Evolutionary conservation across 1,140 invertebrate species (phyloP).

Genomic region (Liolophura sinensis): DNA sequence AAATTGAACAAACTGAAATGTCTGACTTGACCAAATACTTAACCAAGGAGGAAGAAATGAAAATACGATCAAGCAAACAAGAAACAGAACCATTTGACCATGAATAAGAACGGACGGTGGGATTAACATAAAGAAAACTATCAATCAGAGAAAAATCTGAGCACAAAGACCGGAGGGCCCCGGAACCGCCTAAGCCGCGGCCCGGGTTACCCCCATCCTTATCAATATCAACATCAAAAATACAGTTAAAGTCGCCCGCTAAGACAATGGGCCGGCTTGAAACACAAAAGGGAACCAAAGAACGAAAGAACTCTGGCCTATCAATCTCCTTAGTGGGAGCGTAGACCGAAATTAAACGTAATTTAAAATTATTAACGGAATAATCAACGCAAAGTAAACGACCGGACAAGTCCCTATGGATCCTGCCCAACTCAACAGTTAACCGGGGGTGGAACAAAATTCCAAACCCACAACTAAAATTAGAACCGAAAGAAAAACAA

Average conservation of each 20-base stretch:
- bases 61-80: constrained; percentile 12
- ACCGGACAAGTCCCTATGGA: constrained; percentile 6
- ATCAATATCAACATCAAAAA: no score
- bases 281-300: no score
- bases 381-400: constrained; percentile 7
- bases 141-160: constrained; percentile 7
- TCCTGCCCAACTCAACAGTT: neutral
- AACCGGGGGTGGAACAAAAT: neutral
- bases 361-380: neutral
- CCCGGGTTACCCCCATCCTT: no score
- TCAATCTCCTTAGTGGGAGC: no score
- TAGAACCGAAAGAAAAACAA: constrained; percentile 4
- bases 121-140: neutral
- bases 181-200: no score
- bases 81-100: constrained; percentile 1
- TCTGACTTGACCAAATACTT: neutral
- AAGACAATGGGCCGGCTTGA: no score
- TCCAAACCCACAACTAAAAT: neutral
- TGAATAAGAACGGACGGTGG: neutral
- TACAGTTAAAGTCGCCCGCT: no score
- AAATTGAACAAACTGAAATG: neutral
- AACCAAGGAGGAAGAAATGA: constrained; percentile 8
- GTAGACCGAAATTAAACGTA: no score
- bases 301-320: no score
- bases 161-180: neutral